phyloP scores from a whole-genome alignment of 1,140 invertebrate genomes.

The Spodoptera litura region DNA sequence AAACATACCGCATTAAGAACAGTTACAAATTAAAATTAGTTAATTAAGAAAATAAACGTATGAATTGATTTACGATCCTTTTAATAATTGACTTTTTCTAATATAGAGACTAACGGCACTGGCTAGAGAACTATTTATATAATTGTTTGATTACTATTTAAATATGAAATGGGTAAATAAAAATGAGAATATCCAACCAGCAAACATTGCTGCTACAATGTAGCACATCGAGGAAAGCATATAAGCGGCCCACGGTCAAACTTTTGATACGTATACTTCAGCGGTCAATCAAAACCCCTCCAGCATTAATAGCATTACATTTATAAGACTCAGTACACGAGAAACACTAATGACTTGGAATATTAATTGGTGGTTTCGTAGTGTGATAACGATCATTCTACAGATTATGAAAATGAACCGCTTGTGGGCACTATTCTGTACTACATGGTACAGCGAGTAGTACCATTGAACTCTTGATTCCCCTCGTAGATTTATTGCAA shows the following conservation, averaged over 20 bases:
- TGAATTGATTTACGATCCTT: not conserved
- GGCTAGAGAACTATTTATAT: too few relatives aligned
- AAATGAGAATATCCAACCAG: too few relatives aligned
- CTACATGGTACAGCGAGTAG: not conserved
- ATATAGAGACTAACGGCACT: too few relatives aligned
- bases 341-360: conserved; percentile 15
- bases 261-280: conserved; percentile 31
- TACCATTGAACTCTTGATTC: conserved; percentile 44
- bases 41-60: not conserved
- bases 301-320: conserved; percentile 24
- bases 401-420: conserved; percentile 39
- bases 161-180: too few relatives aligned
- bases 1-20: conserved; percentile 10
- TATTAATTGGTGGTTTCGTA: conserved; percentile 34
- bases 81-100: too few relatives aligned
- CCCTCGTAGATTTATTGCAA: conserved; percentile 22
- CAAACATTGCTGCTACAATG: not conserved
- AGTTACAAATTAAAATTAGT: not conserved
- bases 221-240: not conserved
- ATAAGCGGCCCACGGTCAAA: conserved; percentile 5
- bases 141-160: too few relatives aligned
- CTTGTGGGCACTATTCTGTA: conserved; percentile 5
- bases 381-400: conserved; percentile 33
- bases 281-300: conserved; percentile 28
- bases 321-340: not conserved